Percentiles rank a stretch among this genome's conserved stretches.
phyloP scores from a whole-genome alignment of 2,888 invertebrate genomes.

The Parelbella ahira region DNA sequence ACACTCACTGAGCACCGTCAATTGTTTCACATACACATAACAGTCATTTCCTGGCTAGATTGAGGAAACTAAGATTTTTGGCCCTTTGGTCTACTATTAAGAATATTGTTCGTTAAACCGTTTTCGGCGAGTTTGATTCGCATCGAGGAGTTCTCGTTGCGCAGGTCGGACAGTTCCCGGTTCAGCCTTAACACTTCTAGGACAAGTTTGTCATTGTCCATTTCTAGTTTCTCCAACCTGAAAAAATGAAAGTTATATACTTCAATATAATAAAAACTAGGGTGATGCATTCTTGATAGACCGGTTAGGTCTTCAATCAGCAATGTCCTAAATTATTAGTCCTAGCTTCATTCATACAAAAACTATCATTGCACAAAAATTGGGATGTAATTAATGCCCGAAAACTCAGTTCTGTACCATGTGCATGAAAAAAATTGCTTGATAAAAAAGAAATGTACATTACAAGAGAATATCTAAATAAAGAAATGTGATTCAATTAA shows the following conservation, averaged over 20 bases:
- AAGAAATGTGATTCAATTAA: too few species aligned
- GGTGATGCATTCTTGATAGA: too few species aligned
- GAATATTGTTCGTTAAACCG: conserved; percentile 67
- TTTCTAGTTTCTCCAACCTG: conserved; percentile 69
- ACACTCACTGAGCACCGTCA: conserved; percentile 34
- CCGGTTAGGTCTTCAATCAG: too few species aligned
- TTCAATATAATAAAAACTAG: too few species aligned
- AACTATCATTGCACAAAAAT: too few species aligned
- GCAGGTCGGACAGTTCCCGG: conserved; percentile 85
- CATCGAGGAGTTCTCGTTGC: conserved; percentile 88
- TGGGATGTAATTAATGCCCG: too few species aligned
- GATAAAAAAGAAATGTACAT: too few species aligned
- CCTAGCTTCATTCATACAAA: too few species aligned
- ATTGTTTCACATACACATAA: conserved; percentile 30
- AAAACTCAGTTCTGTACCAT: too few species aligned
- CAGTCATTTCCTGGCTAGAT: conserved; percentile 26
- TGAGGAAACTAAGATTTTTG: conserved; percentile 69
- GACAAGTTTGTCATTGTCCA: conserved; percentile 86
- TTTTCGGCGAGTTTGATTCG: conserved; percentile 83
- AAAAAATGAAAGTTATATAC: conserved; percentile 34
- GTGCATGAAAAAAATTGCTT: too few species aligned
- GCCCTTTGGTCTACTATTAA: conserved; percentile 52
- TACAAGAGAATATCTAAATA: too few species aligned
- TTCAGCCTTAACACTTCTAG: conserved; percentile 86
- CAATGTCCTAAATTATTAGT: too few species aligned